Evolutionary conservation across 2,797 vertebrate genomes (phyloP).

Genomic region (Halcyon chelicuti): DNA sequence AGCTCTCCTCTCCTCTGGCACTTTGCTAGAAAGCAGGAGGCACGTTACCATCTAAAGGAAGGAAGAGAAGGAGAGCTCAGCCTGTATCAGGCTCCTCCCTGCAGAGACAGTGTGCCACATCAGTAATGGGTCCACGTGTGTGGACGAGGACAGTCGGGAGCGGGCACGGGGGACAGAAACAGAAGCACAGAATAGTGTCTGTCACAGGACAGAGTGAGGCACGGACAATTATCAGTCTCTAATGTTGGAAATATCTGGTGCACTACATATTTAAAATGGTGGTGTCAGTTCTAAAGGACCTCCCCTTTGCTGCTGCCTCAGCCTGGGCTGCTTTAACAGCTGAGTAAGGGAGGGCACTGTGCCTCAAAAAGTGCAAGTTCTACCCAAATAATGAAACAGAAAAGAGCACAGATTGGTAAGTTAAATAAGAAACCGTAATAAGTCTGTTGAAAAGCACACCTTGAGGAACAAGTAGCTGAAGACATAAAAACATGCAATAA

Average conservation of each 20-base stretch:
- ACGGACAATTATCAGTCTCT: background rate
- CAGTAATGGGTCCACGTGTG: rapidly evolving
- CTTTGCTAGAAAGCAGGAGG: slow-evolving; percentile 21
- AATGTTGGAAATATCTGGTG: background rate
- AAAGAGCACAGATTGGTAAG: background rate
- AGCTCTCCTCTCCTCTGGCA: background rate
- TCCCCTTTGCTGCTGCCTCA: background rate
- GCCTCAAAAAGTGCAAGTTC: background rate
- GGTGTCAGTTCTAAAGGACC: background rate
- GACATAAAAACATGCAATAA: slow-evolving; percentile 33
- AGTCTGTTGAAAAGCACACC: background rate
- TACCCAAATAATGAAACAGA: slow-evolving; percentile 11
- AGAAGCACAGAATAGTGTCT: background rate
- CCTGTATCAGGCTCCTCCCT: slow-evolving; percentile 41
- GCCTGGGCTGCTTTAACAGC: background rate
- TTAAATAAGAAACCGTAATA: background rate
- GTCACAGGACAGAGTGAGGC: background rate
- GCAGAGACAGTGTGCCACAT: background rate
- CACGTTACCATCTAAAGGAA: background rate
- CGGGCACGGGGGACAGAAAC: background rate
- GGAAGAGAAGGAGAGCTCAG: background rate
- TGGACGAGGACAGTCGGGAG: background rate
- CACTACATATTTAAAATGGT: background rate
- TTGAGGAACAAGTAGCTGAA: slow-evolving; percentile 26
- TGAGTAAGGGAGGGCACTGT: background rate